Evolutionary conservation across 2,797 vertebrate genomes (phyloP), one percentile per base, ranked within the genome.

Genomic region (Urosaurus nigricauda): DNA sequence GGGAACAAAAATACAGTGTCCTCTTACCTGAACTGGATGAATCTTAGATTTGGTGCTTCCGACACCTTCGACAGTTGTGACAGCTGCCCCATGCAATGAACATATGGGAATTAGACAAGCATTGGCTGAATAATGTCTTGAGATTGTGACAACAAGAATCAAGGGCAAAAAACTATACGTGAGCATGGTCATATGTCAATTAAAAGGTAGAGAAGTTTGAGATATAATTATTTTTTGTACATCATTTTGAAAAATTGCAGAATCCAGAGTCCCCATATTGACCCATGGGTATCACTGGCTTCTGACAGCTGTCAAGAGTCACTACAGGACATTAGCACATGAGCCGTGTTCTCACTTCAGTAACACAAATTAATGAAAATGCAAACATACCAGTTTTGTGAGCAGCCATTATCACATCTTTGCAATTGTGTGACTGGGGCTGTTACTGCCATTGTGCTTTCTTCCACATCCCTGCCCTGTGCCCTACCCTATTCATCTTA

Each of bases 51-150:
- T 97, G 93, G 97, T 97, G 96, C 96, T 98, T 90, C 98, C 98
- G 40, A 98, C 87, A 40, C 98, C 98, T 96, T 98, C 98, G 88
- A 98, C 97, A 0, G 98, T 98, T 92, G 97, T 98, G 93, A 98
- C 90, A 0, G 98, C 97, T 0, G 95, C 95, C 9, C 97, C 97
- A 4, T 98, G 94, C 2, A 98, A 96, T 88, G 97, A 97, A 89
- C 98, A 98, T 78, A 98, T 86, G 17, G 98, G 97, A 91, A 98
- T 94, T 68, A 98, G 96, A 92, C 98, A 98, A 19, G 97, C 96
- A 2, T 97, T 97, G 80, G 95, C 95, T 0, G 98, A 96, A 87
- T 94, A 96, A 92, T 98, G 98, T 74, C 98, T 98, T 95, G 35
- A 83, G 81, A 83, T 65, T 47, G 60, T 43, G 26, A 83, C 37